Base-by-base conservation (phyloP, 2,888 invertebrate genomes). In the Cryptocephalus moraei region DNA sequence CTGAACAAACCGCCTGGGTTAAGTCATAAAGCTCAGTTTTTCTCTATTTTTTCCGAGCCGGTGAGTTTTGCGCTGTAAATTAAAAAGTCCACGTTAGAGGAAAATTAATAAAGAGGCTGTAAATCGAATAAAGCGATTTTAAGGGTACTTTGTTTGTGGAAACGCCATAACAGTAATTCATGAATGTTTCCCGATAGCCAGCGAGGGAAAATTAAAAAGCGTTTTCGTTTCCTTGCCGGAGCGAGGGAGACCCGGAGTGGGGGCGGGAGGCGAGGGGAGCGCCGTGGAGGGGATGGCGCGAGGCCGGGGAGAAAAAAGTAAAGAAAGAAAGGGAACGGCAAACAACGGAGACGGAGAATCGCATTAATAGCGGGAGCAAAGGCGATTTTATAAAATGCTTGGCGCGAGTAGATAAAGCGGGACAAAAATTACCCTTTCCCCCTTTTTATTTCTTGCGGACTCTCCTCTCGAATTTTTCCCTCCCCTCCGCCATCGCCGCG, bases 361-460 rank as follows among this genome's bases (percentile, higher is more conserved):
- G 52, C 60, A 59, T 59, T 60, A 60, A 60, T 58, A 60, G 57
- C 22, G 55, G 54, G 56, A 58, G 61, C 60, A 62, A 64, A 63
- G 63, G 63, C 64, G 65, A 66, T 66, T 65, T 64, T 61, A 62
- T 63, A 65, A 66, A 66, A 65, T 63, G 64, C 62, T 58, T 62
- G 63, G 63, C 63, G 59, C 59, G 58, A 59, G 63, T 57, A 63
- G 65, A 66, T 65, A 66, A 66, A 67, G 65, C 62, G 63, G 64
- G 64, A 64, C 64, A 65, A 67, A 67, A 67, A 66, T 66, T 66
- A 65, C 65, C 62, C 64, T 60, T 62, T 62, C 62, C 63, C 22
- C 6, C 62, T 64, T 66, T 65, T 63, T 65, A 64, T 65, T 62
- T 62, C 51, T 54, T 50, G 51, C 46, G 49, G 52, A 49, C 36